Conservation (phyloP, 2,113 vertebrate species). For the Jaculus jaculus region DNA sequence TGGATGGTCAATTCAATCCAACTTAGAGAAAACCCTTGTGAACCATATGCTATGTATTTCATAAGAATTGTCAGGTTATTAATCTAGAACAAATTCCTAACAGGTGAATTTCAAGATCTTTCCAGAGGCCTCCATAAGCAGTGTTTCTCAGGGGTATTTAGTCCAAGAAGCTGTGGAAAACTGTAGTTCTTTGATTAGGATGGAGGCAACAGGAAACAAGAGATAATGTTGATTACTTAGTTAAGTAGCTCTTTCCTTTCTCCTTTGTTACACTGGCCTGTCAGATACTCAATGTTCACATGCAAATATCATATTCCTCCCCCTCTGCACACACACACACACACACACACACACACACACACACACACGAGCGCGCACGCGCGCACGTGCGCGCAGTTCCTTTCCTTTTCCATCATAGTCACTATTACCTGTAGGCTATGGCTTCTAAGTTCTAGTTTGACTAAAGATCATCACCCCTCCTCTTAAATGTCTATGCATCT, state of each 20-base stretch:
- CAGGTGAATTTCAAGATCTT: neutral
- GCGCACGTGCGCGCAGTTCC: too few species aligned
- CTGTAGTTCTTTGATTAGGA: neutral
- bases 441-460: neutral
- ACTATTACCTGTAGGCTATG: neutral
- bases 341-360: too few species aligned
- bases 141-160: neutral
- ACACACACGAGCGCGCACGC: neutral
- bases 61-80: neutral
- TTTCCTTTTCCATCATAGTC: neutral
- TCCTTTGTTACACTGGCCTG: neutral
- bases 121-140: neutral
- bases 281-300: neutral
- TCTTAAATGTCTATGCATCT: neutral
- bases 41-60: neutral
- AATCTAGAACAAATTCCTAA: neutral
- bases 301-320: neutral
- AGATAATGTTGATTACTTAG: neutral
- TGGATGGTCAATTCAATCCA: neutral
- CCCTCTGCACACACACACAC: too few species aligned
- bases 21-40: neutral
- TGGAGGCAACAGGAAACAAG: neutral
- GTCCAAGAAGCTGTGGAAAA: neutral
- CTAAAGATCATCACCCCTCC: neutral
- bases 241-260: neutral